These are phyloP conservation scores for Cryptotis parvus DNA, from an alignment of 2,113 vertebrate species.

Conservation along the genomic window DNA sequence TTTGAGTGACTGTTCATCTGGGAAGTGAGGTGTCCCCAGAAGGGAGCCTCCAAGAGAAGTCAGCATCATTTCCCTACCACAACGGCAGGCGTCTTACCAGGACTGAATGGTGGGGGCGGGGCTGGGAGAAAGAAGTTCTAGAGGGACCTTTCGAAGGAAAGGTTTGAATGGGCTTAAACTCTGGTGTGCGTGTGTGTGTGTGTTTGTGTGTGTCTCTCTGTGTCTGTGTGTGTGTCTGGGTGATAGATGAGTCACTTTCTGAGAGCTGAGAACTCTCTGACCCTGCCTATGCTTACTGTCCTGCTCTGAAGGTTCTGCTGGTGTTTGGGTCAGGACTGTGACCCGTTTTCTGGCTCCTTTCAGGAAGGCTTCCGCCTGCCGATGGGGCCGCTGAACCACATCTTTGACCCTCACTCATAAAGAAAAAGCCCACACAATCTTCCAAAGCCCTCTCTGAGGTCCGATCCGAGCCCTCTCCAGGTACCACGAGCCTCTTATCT, in stretches of 20 bases:
- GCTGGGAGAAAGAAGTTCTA: not conserved
- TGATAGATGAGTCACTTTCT: not conserved
- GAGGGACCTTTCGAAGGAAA: not conserved
- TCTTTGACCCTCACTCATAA: not conserved
- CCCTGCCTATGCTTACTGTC: not conserved
- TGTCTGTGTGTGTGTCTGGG: no score
- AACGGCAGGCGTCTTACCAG: not conserved
- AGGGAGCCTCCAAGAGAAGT: not conserved
- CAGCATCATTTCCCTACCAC: not conserved
- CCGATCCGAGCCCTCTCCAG: not conserved
- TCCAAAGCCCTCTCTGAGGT: not conserved
- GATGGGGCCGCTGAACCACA: no score
- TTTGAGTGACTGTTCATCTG: not conserved
- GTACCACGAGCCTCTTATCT: not conserved
- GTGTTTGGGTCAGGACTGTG: not conserved
- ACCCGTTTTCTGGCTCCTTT: not conserved
- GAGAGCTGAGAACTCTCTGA: not conserved
- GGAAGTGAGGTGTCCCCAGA: not conserved
- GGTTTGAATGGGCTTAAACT: not conserved
- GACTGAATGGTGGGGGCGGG: no score
- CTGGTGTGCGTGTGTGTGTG: no score
- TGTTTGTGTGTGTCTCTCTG: no score
- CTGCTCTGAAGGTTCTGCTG: not conserved
- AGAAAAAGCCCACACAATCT: not conserved
- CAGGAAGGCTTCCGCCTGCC: not conserved